A percentile compares a stretch with the other conserved stretches of the same genome.
Evolutionary conservation across 2,888 invertebrate species (phyloP).

Genomic region (Tinea pellionella): DNA sequence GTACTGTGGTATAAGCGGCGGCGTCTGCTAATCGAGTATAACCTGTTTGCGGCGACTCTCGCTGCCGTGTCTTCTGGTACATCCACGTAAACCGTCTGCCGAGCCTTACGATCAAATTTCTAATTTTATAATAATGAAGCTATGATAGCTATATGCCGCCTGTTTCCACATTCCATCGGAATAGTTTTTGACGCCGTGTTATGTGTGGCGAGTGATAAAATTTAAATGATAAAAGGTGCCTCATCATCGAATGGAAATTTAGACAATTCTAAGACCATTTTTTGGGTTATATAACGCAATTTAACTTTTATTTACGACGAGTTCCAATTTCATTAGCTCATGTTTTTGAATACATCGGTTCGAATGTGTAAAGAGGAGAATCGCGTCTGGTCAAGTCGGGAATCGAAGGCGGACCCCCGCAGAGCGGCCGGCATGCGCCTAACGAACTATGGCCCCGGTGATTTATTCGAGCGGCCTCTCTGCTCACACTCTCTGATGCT

Average conservation of each 20-base stretch:
- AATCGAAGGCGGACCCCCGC: slow-evolving; percentile 57
- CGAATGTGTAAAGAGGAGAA: background rate
- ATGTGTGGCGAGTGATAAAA: background rate
- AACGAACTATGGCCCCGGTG: slow-evolving; percentile 56
- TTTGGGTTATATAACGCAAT: background rate
- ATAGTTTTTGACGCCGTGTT: background rate
- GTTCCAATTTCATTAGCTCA: background rate
- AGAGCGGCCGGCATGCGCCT: slow-evolving; percentile 50
- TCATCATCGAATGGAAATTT: slow-evolving; percentile 10
- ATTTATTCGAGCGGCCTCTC: slow-evolving; percentile 43
- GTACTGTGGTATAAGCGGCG: background rate
- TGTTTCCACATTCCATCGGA: background rate
- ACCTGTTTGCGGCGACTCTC: slow-evolving; percentile 8
- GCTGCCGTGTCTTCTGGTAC: slow-evolving; percentile 6
- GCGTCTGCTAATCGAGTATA: slow-evolving; percentile 11
- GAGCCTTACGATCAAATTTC: slow-evolving; percentile 2
- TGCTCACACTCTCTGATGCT: slow-evolving; percentile 45
- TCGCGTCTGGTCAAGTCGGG: slow-evolving; percentile 34
- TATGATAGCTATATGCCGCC: background rate
- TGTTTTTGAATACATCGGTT: slow-evolving; percentile 1
- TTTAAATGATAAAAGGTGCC: background rate
- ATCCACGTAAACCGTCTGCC: background rate
- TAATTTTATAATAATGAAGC: slow-evolving; percentile 5
- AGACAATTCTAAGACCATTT: background rate
- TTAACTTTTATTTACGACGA: background rate